Conservation (phyloP, 2,888 invertebrate species). For the Hesperia comma region DNA sequence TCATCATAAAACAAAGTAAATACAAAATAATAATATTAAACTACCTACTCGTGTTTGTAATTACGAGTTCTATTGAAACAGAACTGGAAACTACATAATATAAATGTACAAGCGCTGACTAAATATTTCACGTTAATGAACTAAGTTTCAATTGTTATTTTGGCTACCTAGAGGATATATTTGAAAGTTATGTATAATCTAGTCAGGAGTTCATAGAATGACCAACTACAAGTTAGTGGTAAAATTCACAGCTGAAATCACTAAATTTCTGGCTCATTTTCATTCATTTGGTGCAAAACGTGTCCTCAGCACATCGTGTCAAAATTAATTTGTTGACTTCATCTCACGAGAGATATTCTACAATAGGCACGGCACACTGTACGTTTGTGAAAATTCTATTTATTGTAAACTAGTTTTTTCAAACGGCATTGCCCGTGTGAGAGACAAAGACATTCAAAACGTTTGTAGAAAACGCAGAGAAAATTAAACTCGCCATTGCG, state of each 20-base stretch:
- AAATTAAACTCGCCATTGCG: no score
- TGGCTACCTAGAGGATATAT: background rate
- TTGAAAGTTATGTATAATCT: slow-evolving; percentile 1
- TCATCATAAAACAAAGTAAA: no score
- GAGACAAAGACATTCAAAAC: no score
- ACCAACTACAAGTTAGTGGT: slow-evolving; percentile 21
- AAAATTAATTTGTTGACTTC: slow-evolving; percentile 25
- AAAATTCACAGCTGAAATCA: slow-evolving; percentile 28
- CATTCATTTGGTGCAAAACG: slow-evolving; percentile 26
- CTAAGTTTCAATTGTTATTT: background rate
- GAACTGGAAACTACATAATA: no score
- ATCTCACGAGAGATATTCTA: slow-evolving; percentile 8
- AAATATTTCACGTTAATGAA: background rate
- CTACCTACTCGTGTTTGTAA: no score
- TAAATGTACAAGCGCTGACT: no score
- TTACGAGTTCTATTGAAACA: no score
- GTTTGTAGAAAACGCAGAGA: no score
- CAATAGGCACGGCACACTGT: background rate
- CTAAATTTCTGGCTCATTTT: slow-evolving; percentile 30
- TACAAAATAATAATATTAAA: no score
- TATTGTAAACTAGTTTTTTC: no score
- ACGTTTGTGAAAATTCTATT: no score
- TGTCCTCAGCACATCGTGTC: slow-evolving; percentile 14
- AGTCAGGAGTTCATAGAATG: slow-evolving; percentile 24
- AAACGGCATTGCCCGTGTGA: no score